Evolutionary conservation across 1,140 invertebrate genomes (phyloP), one percentile per base, ranked within the genome.

Genomic region (Oreohelix idahoensis): DNA sequence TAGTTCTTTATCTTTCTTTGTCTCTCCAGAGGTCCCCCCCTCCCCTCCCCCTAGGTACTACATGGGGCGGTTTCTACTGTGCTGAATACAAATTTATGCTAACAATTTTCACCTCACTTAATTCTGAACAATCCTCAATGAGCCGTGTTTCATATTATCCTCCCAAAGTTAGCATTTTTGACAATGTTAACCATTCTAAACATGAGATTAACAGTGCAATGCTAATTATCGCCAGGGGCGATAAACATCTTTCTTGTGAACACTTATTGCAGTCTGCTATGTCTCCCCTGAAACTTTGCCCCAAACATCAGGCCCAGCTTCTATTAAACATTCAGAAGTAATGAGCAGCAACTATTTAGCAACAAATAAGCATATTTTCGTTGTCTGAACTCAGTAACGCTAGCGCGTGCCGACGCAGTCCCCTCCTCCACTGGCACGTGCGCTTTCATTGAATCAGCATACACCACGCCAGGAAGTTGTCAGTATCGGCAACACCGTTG

Each of bases 201-300:
- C 45, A 11, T 11, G 17, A 2, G 53, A 58, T 58, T 58, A 58
- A 58, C 4, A 8, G 29, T 66, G 63, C 29, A 32, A 66, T 66
- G 29, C n/a, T 66, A 32, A 66, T 66, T 29, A 66, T 17, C 20
- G 63, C 63, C 17, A 66, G 29, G n/a, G 63, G 63, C 63, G 29
- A 66, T 32, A 66, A 66, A 66, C 63, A 58, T 58, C 26, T n/a
- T 58, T n/a, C 53, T 58, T 58, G 10, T 66, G 63, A 66, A 32
- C 23, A 66, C 8, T 66, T 13, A 66, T 66, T n/a, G 2, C n/a
- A 32, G n/a, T 32, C 32, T 2, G 63, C 17, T 29, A 66, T 17
- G n/a, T 66, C 8, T 66, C 29, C n/a, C 63, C 29, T 23, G 8
- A 1, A 10, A 66, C 4, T 66, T 66, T 58, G 26, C 53, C 5